Evolutionary conservation across 2,888 invertebrate species (phyloP), one percentile per base, ranked within the genome.

Genomic region (Nymphalis urticae): DNA sequence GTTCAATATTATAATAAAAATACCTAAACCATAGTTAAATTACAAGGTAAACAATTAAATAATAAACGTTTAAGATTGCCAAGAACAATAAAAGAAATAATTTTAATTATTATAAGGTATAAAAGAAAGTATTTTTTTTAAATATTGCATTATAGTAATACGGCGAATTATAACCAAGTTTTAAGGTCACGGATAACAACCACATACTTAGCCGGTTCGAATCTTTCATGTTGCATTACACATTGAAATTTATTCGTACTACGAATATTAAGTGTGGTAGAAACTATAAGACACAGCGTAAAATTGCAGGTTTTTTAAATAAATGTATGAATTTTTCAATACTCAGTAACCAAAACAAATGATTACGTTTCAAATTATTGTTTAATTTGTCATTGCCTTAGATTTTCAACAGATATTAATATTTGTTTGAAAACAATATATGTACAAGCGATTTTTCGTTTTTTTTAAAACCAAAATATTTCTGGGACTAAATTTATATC

Each of bases 181-280:
- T 76, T 86, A 87, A 85, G 89, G 89, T 89, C 90, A 89, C 58
- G 89, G 88, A 82, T 78, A 85, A 79, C 84, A 48, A 79, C 74
- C 71, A 72, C 80, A 84, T 85, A 82, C 77, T 80, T 81, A 82
- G 60, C 79, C 80, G 81, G 82, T 74, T 80, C 78, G 77, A 77
- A 82, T 74, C 73, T 73, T 76, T 53, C 50, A 66, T 62, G 75
- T 84, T 85, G 79, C 79, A 78, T 76, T 83, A 78, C 71, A 74
- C 72, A 76, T 77, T 77, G 75, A 80, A 79, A 79, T 79, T 76
- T 79, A 79, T 76, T 75, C 75, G 66, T 71, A 65, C 17, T 21
- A 51, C 47, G 47, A 60, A 62, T 48, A 48, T 21, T 21, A 51
- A 17, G 13, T 54, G n/a, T 56, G 56, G 54, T 21, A 48, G 48